Evolutionary conservation across 2,888 invertebrate species (phyloP).

Genomic region (Pilophorus perplexus): DNA sequence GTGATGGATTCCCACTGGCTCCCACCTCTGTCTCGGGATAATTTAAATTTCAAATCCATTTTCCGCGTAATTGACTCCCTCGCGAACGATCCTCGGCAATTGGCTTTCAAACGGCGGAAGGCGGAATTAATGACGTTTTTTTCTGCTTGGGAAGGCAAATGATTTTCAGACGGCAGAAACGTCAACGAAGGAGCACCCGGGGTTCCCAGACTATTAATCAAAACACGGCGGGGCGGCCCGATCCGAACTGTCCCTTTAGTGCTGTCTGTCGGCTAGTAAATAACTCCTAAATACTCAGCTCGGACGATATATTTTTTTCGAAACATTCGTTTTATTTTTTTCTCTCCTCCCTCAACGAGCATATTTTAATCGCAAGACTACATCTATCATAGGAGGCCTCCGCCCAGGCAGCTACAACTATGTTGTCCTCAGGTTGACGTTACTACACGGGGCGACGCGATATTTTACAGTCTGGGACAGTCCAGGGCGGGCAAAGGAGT

Average conservation of each 20-base stretch:
- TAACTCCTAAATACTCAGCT: slow-evolving; percentile 16
- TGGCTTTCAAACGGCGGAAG: slow-evolving; percentile 1
- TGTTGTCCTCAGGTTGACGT: no score
- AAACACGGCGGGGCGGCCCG: slow-evolving; percentile 16
- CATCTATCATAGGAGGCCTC: no score
- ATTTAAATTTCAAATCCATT: slow-evolving; percentile 22
- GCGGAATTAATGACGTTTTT: no score
- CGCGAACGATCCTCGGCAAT: not conserved
- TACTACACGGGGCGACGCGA: no score
- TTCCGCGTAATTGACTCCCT: slow-evolving; percentile 17
- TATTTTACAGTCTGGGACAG: no score
- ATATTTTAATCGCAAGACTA: slow-evolving; percentile 1
- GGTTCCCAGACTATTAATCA: slow-evolving; percentile 7
- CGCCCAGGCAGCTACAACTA: no score
- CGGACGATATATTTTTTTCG: not conserved
- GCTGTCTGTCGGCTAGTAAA: slow-evolving; percentile 6
- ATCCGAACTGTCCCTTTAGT: not conserved
- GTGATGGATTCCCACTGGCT: no score
- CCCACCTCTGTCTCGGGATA: not conserved
- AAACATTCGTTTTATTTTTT: not conserved
- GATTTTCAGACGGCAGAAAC: no score
- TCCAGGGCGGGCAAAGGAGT: no score
- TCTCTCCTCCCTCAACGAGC: not conserved
- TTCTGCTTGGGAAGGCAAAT: no score
- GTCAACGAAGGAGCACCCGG: slow-evolving; percentile 6